A percentile compares a stretch with the other conserved stretches of the same genome.
These are phyloP conservation scores for Pangasius krempfi DNA, from an alignment of 2,797 vertebrate species.

Conservation along the genomic window DNA sequence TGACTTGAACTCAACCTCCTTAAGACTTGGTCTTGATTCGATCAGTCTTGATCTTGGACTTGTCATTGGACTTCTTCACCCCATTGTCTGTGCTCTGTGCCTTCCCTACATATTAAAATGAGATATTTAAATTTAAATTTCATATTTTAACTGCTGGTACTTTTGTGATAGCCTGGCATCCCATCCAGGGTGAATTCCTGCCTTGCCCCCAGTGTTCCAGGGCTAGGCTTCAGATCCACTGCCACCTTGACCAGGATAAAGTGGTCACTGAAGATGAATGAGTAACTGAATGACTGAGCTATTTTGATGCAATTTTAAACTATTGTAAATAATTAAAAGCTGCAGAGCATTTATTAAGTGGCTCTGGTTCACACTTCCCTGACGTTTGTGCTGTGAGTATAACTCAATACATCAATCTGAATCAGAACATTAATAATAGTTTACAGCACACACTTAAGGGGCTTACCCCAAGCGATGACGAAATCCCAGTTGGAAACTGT, in stretches of 20 bases:
- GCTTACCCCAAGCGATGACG: constrained; percentile 36
- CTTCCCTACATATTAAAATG: neutral
- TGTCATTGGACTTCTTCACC: too few relatives aligned
- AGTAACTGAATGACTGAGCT: neutral
- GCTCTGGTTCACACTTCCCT: constrained; percentile 12
- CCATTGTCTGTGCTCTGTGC: neutral
- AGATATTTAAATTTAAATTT: neutral
- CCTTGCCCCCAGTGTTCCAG: neutral
- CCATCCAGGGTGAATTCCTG: neutral
- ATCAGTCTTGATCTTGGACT: neutral
- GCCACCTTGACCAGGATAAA: neutral
- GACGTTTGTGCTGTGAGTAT: constrained; percentile 14
- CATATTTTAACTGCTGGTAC: neutral
- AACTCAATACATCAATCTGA: constrained; percentile 43
- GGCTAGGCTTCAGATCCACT: neutral
- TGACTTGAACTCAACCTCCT: neutral
- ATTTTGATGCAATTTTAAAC: neutral
- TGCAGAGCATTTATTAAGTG: constrained; percentile 25
- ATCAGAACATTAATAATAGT: constrained; percentile 51
- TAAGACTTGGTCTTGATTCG: neutral
- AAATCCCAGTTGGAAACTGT: constrained; percentile 53
- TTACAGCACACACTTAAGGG: constrained; percentile 44
- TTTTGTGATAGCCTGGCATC: neutral
- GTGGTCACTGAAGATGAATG: neutral
- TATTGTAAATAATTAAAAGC: constrained; percentile 20